phyloP scores from a whole-genome alignment of 2,888 invertebrate genomes.

The Dexiosoma caninum region DNA sequence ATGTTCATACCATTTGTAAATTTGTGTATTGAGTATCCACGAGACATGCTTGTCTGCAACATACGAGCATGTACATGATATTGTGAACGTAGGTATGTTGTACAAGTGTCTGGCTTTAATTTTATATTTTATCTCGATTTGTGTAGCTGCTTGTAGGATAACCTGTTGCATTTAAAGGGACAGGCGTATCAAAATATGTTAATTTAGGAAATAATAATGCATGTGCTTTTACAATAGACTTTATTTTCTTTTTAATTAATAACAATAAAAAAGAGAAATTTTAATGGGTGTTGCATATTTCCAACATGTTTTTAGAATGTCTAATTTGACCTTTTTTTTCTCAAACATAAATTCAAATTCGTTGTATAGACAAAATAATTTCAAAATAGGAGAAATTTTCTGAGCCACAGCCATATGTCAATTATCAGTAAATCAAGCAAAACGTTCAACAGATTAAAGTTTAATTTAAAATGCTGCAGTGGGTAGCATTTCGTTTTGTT shows the following conservation, averaged over 20 bases:
- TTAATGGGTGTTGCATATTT: conserved; percentile 58
- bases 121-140: background rate
- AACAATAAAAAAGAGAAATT: conserved; percentile 61
- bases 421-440: too few relatives aligned
- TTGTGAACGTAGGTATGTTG: background rate
- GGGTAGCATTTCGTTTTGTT: too few relatives aligned
- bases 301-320: conserved; percentile 43
- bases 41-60: too few relatives aligned
- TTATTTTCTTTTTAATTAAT: conserved; percentile 55
- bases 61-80: background rate
- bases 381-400: conserved; percentile 41
- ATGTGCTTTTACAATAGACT: conserved; percentile 32
- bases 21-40: background rate
- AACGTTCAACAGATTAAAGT: too few relatives aligned
- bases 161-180: conserved; percentile 60
- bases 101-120: conserved; percentile 46
- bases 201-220: conserved; percentile 48
- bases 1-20: background rate
- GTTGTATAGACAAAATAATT: background rate
- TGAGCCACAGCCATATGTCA: background rate
- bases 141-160: conserved; percentile 39
- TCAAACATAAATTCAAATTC: background rate
- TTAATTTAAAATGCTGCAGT: too few relatives aligned
- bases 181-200: conserved; percentile 59
- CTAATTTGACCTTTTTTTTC: conserved; percentile 45